These are phyloP conservation scores for Phaedon cochleariae DNA, from an alignment of 2,888 invertebrate genomes.

Conservation along the genomic window DNA sequence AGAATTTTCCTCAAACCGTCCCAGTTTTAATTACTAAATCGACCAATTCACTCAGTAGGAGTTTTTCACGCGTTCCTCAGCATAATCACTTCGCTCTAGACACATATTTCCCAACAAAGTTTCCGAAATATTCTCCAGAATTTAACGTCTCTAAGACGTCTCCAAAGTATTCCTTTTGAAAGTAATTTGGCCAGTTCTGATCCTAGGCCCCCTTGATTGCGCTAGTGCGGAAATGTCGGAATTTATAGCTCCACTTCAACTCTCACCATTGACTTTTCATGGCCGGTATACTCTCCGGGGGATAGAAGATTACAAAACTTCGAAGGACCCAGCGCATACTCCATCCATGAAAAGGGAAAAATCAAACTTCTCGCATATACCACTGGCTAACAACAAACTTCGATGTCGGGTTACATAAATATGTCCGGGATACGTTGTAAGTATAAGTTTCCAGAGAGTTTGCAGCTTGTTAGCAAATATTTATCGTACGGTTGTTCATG, in stretches of 20 bases:
- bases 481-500: conserved; percentile 25
- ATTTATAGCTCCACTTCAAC: not conserved
- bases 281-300: conserved; percentile 42
- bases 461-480: conserved; percentile 31
- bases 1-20: no score
- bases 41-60: no score
- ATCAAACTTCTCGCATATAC: conserved; percentile 40
- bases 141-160: no score
- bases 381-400: conserved; percentile 29
- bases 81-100: no score
- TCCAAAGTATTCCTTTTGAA: not conserved
- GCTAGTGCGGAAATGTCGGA: not conserved
- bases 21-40: no score
- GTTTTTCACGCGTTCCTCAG: no score
- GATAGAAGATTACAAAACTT: conserved; percentile 50
- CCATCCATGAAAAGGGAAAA: conserved; percentile 27
- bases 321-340: not conserved
- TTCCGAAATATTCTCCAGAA: no score
- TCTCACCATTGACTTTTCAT: not conserved
- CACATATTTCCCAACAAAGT: no score
- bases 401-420: conserved; percentile 35
- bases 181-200: not conserved
- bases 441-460: conserved; percentile 25
- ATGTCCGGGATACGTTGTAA: conserved; percentile 30
- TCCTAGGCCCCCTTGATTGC: not conserved